A percentile compares a stretch with the other conserved stretches of the same genome.
phyloP scores from a whole-genome alignment of 2,888 invertebrate species.

The Synanthedon formicaeformis region DNA sequence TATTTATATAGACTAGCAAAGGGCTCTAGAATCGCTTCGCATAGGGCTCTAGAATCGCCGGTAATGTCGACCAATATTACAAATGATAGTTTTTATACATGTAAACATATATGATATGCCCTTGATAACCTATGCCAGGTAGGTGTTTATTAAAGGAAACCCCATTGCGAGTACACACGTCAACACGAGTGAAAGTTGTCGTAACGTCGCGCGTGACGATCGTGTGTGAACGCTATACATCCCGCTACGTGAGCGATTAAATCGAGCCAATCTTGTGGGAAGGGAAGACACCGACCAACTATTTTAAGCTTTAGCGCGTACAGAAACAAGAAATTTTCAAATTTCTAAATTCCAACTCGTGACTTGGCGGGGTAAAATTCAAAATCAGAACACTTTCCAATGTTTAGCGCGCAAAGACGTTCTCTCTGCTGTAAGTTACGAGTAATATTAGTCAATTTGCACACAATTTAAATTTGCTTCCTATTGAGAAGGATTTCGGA shows the following conservation, averaged over 20 bases:
- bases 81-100: too few relatives aligned
- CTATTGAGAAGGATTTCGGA: too few relatives aligned
- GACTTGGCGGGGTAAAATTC: constrained; percentile 22
- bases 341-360: constrained; percentile 21
- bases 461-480: too few relatives aligned
- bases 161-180: constrained; percentile 4
- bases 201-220: constrained; percentile 29
- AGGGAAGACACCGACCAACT: constrained; percentile 3
- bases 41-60: too few relatives aligned
- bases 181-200: constrained; percentile 39
- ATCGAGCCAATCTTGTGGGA: constrained; percentile 18
- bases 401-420: constrained; percentile 21
- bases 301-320: constrained; percentile 20
- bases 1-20: too few relatives aligned
- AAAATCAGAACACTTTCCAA: constrained; percentile 43
- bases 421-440: constrained; percentile 15
- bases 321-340: constrained; percentile 13
- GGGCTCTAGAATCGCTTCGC: too few relatives aligned
- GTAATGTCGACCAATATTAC: too few relatives aligned
- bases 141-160: constrained; percentile 20
- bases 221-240: constrained; percentile 35
- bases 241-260: constrained; percentile 48
- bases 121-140: constrained; percentile 39
- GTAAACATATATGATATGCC: constrained; percentile 1
- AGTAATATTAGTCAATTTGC: too few relatives aligned